Percentiles rank a stretch among this genome's conserved stretches.
These are phyloP conservation scores for Graphium colonna DNA, from an alignment of 2,888 invertebrate species.

Conservation along the genomic window DNA sequence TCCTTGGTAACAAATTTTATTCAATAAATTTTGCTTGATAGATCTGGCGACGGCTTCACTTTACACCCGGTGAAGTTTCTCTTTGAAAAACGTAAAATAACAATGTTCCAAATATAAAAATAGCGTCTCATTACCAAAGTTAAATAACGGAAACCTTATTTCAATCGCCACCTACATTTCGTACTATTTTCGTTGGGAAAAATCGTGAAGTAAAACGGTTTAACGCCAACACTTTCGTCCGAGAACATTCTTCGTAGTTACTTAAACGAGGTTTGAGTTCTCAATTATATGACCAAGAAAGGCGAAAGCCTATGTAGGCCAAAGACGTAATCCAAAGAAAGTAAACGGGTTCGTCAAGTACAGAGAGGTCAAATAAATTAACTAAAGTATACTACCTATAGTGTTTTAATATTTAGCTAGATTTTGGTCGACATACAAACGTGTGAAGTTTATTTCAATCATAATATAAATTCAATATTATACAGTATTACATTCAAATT, in stretches of 20 bases:
- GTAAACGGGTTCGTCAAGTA: background rate
- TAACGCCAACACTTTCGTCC: background rate
- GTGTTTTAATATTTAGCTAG: background rate
- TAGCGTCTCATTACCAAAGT: background rate
- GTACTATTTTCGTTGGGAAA: background rate
- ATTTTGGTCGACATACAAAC: background rate
- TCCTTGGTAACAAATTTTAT: too few relatives aligned
- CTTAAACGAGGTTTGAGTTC: conserved; percentile 3
- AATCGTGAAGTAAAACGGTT: background rate
- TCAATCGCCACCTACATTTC: background rate
- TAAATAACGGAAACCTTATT: background rate
- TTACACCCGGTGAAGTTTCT: too few relatives aligned
- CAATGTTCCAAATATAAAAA: background rate
- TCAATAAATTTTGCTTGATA: too few relatives aligned
- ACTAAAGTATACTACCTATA: background rate
- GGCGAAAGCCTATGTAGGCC: background rate
- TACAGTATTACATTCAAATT: too few relatives aligned
- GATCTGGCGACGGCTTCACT: too few relatives aligned
- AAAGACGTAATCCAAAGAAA: background rate
- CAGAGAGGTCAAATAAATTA: background rate
- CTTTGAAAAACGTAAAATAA: too few relatives aligned
- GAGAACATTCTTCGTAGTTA: conserved; percentile 1
- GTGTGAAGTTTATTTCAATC: background rate
- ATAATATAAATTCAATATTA: background rate
- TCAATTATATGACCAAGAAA: conserved; percentile 5